phyloP scores from a whole-genome alignment of 1,140 invertebrate species.

The Diachasma alloeum region DNA sequence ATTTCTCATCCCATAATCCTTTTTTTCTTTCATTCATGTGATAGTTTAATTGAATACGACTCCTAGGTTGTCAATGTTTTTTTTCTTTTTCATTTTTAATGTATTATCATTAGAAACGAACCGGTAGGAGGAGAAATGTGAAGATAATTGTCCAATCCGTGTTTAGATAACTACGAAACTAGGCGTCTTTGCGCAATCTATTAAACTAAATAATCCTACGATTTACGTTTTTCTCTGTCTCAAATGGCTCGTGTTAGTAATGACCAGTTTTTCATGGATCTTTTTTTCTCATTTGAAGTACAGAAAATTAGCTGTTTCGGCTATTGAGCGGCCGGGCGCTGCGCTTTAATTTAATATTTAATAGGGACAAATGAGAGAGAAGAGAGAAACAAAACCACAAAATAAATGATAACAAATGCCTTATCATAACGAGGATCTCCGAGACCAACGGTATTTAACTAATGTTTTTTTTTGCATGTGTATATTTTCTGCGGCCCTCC shows the following conservation, averaged over 20 bases:
- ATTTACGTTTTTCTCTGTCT: neutral
- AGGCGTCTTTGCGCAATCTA: constrained; percentile 11
- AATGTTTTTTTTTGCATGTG: constrained; percentile 1
- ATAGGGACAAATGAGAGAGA: neutral
- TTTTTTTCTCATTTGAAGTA: neutral
- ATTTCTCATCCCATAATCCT: neutral
- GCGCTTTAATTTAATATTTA: constrained; percentile 13
- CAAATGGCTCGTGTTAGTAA: constrained; percentile 14
- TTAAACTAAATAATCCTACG: neutral
- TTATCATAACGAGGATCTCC: constrained; percentile 20
- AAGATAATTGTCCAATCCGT: constrained; percentile 6
- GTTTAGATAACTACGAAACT: constrained; percentile 9
- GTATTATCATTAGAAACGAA: neutral
- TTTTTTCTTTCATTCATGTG: neutral
- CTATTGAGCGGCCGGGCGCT: constrained; percentile 17
- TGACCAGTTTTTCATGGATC: constrained; percentile 6
- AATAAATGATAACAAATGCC: neutral
- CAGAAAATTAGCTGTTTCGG: neutral
- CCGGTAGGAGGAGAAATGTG: neutral
- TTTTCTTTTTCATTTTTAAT: neutral
- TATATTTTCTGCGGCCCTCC: constrained; percentile 17
- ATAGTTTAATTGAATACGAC: neutral
- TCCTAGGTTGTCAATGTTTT: constrained; percentile 19
- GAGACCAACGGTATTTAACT: constrained; percentile 17
- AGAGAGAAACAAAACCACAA: neutral